phyloP scores from a whole-genome alignment of 1,140 invertebrate species.

The Pseudobourletiella spinata region DNA sequence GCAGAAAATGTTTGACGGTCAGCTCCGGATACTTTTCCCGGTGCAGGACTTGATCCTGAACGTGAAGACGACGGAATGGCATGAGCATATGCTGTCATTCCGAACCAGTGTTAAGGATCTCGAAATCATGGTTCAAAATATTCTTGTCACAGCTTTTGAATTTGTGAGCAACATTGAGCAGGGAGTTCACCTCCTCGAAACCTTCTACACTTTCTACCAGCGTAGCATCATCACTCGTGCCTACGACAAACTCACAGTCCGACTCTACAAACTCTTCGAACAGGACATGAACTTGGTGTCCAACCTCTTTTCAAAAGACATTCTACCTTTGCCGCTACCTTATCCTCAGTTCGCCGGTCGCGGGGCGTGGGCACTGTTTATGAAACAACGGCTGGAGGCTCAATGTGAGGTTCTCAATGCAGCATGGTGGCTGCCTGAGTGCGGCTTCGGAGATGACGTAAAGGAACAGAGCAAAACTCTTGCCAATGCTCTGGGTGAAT shows the following conservation, averaged over 20 bases:
- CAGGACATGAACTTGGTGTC: constrained; percentile 66
- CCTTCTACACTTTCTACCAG: constrained; percentile 58
- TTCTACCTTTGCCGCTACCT: constrained; percentile 51
- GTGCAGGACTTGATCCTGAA: constrained; percentile 38
- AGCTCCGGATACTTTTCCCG: constrained; percentile 48
- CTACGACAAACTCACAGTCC: constrained; percentile 46
- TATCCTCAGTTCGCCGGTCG: constrained; percentile 61
- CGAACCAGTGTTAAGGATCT: constrained; percentile 45
- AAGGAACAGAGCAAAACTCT: constrained; percentile 56
- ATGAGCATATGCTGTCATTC: constrained; percentile 49
- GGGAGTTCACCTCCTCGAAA: constrained; percentile 56
- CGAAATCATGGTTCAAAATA: constrained; percentile 60
- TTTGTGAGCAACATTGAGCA: constrained; percentile 61
- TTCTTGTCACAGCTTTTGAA: constrained; percentile 57
- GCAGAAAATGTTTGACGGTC: constrained; percentile 61
- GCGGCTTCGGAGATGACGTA: constrained; percentile 59
- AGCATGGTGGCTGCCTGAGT: constrained; percentile 60
- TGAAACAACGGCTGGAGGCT: constrained; percentile 52
- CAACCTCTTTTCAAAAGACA: constrained; percentile 55
- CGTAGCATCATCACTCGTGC: constrained; percentile 48
- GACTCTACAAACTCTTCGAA: constrained; percentile 66
- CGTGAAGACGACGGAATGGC: constrained; percentile 54
- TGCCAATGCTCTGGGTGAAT: constrained; percentile 54
- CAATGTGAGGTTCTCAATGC: constrained; percentile 55
- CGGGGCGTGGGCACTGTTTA: constrained; percentile 52